Conservation (phyloP, 2,888 invertebrate species). For the Alviniconcha strummeri region DNA sequence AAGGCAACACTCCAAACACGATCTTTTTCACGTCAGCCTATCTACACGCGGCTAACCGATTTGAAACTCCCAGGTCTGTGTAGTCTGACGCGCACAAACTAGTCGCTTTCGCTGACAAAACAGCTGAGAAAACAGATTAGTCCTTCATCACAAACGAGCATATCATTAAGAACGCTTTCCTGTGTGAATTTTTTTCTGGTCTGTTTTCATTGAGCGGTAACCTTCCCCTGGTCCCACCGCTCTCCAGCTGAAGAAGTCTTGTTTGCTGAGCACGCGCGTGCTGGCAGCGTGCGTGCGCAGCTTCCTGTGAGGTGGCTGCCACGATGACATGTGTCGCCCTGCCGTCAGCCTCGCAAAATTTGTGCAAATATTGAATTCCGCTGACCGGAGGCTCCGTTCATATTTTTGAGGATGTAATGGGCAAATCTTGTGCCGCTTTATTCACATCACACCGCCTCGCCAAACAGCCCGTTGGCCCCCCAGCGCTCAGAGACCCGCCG, state of each 20-base stretch:
- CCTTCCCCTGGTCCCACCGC: background rate
- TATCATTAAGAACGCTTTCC: background rate
- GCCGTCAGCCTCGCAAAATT: slow-evolving; percentile 29
- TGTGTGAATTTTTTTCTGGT: background rate
- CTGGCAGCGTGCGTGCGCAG: slow-evolving; percentile 26
- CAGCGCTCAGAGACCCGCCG: background rate
- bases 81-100: too few species aligned
- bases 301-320: slow-evolving; percentile 18
- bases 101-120: too few species aligned
- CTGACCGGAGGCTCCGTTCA: slow-evolving; percentile 24
- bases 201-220: background rate
- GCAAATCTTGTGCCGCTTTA: slow-evolving; percentile 30
- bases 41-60: too few species aligned
- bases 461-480: slow-evolving; percentile 3
- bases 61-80: too few species aligned
- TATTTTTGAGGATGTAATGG: slow-evolving; percentile 34
- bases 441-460: slow-evolving; percentile 24
- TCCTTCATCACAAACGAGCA: background rate
- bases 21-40: too few species aligned
- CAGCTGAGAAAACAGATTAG: background rate
- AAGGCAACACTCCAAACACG: too few species aligned
- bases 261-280: slow-evolving; percentile 27
- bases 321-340: slow-evolving; percentile 15
- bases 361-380: slow-evolving; percentile 34
- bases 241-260: background rate